Evolutionary conservation across 2,888 invertebrate species (phyloP).

Genomic region (Agonopterix heracliana): DNA sequence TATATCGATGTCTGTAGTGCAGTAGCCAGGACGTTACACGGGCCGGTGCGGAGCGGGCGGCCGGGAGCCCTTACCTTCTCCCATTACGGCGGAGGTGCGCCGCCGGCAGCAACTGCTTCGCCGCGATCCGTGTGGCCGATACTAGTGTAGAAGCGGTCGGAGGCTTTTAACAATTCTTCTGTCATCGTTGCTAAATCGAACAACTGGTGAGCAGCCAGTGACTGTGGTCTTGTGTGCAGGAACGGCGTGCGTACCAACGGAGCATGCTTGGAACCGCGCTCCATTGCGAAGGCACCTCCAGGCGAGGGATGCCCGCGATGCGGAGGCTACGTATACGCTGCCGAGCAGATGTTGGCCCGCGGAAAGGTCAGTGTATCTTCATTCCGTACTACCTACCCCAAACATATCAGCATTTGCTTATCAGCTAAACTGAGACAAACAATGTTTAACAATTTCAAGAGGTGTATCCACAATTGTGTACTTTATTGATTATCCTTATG

Average conservation of each 20-base stretch:
- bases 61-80: slow-evolving; percentile 75
- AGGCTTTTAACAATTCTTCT: slow-evolving; percentile 72
- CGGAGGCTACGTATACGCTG: slow-evolving; percentile 92
- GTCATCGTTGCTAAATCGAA: slow-evolving; percentile 51
- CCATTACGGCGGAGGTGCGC: slow-evolving; percentile 77
- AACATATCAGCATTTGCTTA: not conserved
- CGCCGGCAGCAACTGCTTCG: slow-evolving; percentile 68
- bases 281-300: slow-evolving; percentile 87
- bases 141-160: slow-evolving; percentile 54
- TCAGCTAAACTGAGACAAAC: not conserved
- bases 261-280: slow-evolving; percentile 81
- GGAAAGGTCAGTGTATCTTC: slow-evolving; percentile 81
- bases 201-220: slow-evolving; percentile 27
- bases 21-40: slow-evolving; percentile 44
- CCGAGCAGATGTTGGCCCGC: slow-evolving; percentile 94
- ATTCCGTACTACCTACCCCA: not conserved
- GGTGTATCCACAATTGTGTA: no score
- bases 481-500: slow-evolving; percentile 31
- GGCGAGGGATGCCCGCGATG: slow-evolving; percentile 93
- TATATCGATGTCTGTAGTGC: slow-evolving; percentile 57
- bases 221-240: slow-evolving; percentile 48
- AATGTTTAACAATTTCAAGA: not conserved
- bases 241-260: slow-evolving; percentile 70
- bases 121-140: slow-evolving; percentile 58
- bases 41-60: slow-evolving; percentile 65